Conservation (phyloP, 2,113 vertebrate genomes). For the Equus quagga region DNA sequence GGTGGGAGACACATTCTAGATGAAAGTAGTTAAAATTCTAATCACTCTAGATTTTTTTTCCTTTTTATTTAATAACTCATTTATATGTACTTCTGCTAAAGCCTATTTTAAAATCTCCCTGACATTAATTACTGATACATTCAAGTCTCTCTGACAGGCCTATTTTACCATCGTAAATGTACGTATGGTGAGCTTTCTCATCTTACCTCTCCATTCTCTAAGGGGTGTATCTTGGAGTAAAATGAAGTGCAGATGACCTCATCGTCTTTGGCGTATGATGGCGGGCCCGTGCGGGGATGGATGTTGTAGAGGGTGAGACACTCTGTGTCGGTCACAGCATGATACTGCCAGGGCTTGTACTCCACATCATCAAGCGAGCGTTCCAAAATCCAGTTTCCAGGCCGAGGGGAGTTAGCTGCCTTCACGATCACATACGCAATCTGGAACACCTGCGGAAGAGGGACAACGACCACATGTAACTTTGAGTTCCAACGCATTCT, state of each 20-base stretch:
- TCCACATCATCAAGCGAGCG: constrained; percentile 93
- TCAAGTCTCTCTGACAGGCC: constrained; percentile 32
- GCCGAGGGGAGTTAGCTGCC: constrained; percentile 96
- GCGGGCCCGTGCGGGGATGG: constrained; percentile 92
- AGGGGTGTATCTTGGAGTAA: constrained; percentile 97
- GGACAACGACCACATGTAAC: not conserved
- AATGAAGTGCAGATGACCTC: constrained; percentile 99
- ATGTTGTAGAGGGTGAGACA: constrained; percentile 96
- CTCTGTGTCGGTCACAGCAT: constrained; percentile 96
- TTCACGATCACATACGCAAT: constrained; percentile 97
- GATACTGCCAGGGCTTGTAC: constrained; percentile 97
- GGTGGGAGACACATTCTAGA: not conserved
- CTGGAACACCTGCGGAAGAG: constrained; percentile 94
- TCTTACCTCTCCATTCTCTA: constrained; percentile 99
- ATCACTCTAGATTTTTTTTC: constrained; percentile 51
- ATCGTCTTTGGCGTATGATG: constrained; percentile 94
- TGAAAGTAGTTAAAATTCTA: constrained; percentile 71
- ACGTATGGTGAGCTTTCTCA: not conserved
- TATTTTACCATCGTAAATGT: not conserved
- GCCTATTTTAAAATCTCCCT: constrained; percentile 61
- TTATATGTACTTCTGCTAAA: constrained; percentile 72
- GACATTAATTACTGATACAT: constrained; percentile 66
- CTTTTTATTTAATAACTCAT: constrained; percentile 74
- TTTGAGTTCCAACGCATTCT: not conserved
- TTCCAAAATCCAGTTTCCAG: constrained; percentile 98